Base-by-base conservation (phyloP, 2,888 invertebrate species). In the Synergus umbraculus region DNA sequence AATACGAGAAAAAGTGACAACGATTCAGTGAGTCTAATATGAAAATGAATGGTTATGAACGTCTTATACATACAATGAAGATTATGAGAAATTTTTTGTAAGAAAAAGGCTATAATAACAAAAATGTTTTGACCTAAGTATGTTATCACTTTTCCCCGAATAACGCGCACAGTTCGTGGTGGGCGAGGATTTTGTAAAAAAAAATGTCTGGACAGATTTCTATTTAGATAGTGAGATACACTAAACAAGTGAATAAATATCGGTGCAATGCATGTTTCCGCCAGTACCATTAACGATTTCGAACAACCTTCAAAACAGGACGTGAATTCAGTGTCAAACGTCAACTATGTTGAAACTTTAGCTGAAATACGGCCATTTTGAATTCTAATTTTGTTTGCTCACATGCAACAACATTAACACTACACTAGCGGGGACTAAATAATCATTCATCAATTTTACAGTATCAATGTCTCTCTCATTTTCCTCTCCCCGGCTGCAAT, bases 61-160 rank as follows among this genome's bases (percentile, higher is more conserved):
- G 44, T 67, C 12, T 12, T 49, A 78, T 37, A 43, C 65, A n/a
- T 73, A 58, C 63, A 44, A 65, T 46, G 18, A 41, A 73, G 60
- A 73, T 13, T 41, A 73, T 67, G 22, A 58, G 12, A 54, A 54
- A 15, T 15, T 44, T 44, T 69, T 15, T 29, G 5, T 54, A 9
- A 54, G 29, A n/a, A 9, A 73, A 15, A 46, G 4, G 0, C 15
- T 44, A 46, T 37, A 49, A 78, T 66, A 77, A 65, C 37, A 67
- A 76, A 79, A 81, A 80, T 78, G 66, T 66, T 29, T 15, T 81
- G 78, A 78, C 67, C 54, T 54, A 79, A 69, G 78, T 76, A 54
- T 64, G 58, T 46, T 49, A 54, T 54, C 54, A 73, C 73, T 37
- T 73, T 58, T 41, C 54, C n/a, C 18, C 46, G 54, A 69, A 29